A percentile compares a stretch with the other conserved stretches of the same genome.
phyloP scores from a whole-genome alignment of 1,140 invertebrate species.

The Portunus trituberculatus region DNA sequence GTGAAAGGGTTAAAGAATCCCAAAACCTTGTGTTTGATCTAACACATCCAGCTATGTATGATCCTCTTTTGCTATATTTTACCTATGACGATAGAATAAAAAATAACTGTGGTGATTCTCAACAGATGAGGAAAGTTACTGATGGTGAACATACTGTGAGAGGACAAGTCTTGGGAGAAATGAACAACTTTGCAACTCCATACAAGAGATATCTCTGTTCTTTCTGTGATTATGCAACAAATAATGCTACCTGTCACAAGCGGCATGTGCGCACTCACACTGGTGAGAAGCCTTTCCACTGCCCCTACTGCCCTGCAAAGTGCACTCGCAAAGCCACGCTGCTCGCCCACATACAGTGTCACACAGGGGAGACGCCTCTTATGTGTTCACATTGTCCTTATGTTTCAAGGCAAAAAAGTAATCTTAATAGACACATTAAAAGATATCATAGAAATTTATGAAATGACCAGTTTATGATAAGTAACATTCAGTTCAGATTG shows the following conservation, averaged over 20 bases:
- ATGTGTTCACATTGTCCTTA: slow-evolving; percentile 16
- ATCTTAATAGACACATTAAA: slow-evolving; percentile 60
- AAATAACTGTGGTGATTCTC: slow-evolving; percentile 43
- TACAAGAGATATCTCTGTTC: slow-evolving; percentile 49
- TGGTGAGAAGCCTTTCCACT: slow-evolving; percentile 53
- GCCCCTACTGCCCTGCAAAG: slow-evolving; percentile 45
- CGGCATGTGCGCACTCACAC: slow-evolving; percentile 53
- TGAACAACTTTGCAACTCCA: slow-evolving; percentile 27
- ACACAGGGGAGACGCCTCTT: slow-evolving; percentile 55
- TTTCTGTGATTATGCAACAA: slow-evolving; percentile 38
- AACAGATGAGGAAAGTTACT: slow-evolving; percentile 51
- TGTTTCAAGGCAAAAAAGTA: slow-evolving; percentile 53
- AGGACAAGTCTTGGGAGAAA: slow-evolving; percentile 24
- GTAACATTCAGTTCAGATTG: background rate
- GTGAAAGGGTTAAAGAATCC: too few species aligned
- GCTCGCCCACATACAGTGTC: slow-evolving; percentile 47
- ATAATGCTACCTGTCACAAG: slow-evolving; percentile 12
- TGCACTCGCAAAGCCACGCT: slow-evolving; percentile 38
- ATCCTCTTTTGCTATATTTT: too few species aligned
- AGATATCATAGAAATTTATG: background rate
- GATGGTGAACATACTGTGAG: slow-evolving; percentile 33
- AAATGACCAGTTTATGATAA: background rate
- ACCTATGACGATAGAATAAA: too few species aligned
- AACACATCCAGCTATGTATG: too few species aligned
- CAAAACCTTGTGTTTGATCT: too few species aligned